Evolutionary conservation across 2,113 vertebrate genomes (phyloP), one percentile per base, ranked within the genome.

Genomic region (Microcebus tavaratra): DNA sequence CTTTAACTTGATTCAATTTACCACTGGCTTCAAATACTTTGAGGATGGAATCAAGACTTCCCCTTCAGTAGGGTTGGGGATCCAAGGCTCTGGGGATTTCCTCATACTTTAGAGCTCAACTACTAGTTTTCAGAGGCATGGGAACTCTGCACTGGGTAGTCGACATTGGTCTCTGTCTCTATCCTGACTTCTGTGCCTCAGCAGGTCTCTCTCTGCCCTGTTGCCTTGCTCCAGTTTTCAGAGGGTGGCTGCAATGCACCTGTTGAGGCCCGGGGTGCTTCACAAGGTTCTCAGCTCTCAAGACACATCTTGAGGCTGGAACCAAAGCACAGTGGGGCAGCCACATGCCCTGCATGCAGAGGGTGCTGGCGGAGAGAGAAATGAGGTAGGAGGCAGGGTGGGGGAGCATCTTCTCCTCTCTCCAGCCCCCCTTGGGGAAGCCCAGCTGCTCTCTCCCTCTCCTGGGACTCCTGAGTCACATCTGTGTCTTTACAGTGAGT

Each of bases 1-100:
- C 48, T 91, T 87, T 91, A 34, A 79, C 83, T 87, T 75, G 18
- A 75, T 82, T 57, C 57, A 57, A 14, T 59, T 91, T 8, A 50
- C 23, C 31, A 55, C 1, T 6, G 25, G 36, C 42, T 93, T 85
- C 8, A 73, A 39, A 86, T 59, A 70, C 36, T 68, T 42, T 86
- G 57, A 86, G 23, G 10, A 14, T 79, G 4, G 61, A 80, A n/a
- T 83, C 61, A 61, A 76, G 29, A 93, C 55, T 68, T 91, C 6
- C 21, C 17, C 45, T 91, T 63, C 3, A 20, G 13, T 21, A 65
- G 36, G 31, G 23, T 10, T 50, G 18, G 45, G 34, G 57, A 73
- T 27, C 53, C 15, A 31, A 70, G 42, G 21, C 45, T 59, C 29
- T 81, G 42, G 3, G 8, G 31, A 25, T 81, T 27, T 34, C 34